Evolutionary conservation across 2,797 vertebrate species (phyloP), one percentile per base, ranked within the genome.

Genomic region (Bradypus variegatus): DNA sequence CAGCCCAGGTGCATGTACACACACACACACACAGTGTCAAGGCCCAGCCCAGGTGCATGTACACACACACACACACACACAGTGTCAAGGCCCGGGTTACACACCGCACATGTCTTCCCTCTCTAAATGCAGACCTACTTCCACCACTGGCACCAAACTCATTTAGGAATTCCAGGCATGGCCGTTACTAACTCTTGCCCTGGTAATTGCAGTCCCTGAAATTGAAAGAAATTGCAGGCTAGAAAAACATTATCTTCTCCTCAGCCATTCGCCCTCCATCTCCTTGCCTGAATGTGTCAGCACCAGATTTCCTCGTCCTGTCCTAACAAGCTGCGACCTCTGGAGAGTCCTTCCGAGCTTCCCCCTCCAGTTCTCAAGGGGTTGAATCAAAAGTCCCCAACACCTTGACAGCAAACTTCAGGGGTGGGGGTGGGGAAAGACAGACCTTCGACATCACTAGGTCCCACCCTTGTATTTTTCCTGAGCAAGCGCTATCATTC

Each of bases 211-310:
- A 7, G 91, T 92, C 80, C 81, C 87, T 95, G 94, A 95, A 96
- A 96, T 89, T 67, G 94, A 95, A 96, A 95, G 91, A 95, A 96
- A 95, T 93, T 94, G 77, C 86, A 94, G 91, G 86, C 95, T 94
- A 91, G 77, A 96, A 92, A 95, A 96, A 96, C 94, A 95, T 95
- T 90, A 87, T 95, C 93, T 92, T 91, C 89, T 90, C 58, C 45
- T 92, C 64, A 38, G 84, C 33, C 31, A 73, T 76, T 53, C 1
- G 2, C 64, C 77, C 86, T 94, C 58, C 50, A n/a, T 88, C 85
- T 86, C 88, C 86, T 76, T 1, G 12, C 88, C 67, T 69, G 31
- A 67, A 58, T 92, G 73, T 94, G 85, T 94, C 86, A 79, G 92
- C 76, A 38, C 6, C 0, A 7, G 93, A 77, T 78, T 64, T 77